Conservation (phyloP, 2,797 vertebrate species). For the Tenualosa thibaudeaui region DNA sequence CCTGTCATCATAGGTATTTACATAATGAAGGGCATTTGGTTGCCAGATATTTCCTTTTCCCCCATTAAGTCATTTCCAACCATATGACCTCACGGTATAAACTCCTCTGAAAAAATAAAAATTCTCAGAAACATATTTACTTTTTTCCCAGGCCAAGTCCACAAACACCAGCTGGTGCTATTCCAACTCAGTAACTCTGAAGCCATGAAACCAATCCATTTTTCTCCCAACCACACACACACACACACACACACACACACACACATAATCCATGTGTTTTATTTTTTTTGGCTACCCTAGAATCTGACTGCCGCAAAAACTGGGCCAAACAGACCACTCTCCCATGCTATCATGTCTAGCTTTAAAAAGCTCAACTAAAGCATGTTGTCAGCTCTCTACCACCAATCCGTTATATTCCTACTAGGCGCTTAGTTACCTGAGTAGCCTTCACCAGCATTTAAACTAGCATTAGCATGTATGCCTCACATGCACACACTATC, state of each 20-base stretch:
- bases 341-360: background rate
- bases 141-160: background rate
- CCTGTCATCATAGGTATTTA: background rate
- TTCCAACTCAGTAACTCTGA: background rate
- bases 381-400: background rate
- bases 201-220: background rate
- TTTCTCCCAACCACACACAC: background rate
- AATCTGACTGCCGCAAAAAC: background rate
- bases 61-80: background rate
- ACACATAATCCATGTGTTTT: background rate
- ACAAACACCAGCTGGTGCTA: background rate
- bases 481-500: too few species aligned
- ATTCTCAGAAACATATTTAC: slow-evolving; percentile 8
- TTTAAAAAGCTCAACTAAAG: background rate
- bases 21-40: background rate
- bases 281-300: background rate
- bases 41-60: background rate
- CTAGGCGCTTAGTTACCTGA: background rate
- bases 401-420: background rate
- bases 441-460: background rate
- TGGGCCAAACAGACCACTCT: background rate
- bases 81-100: background rate
- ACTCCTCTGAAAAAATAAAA: background rate
- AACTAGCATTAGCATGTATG: too few species aligned
- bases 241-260: too few species aligned